phyloP scores from a whole-genome alignment of 2,797 vertebrate species.

The Microchirus variegatus region DNA sequence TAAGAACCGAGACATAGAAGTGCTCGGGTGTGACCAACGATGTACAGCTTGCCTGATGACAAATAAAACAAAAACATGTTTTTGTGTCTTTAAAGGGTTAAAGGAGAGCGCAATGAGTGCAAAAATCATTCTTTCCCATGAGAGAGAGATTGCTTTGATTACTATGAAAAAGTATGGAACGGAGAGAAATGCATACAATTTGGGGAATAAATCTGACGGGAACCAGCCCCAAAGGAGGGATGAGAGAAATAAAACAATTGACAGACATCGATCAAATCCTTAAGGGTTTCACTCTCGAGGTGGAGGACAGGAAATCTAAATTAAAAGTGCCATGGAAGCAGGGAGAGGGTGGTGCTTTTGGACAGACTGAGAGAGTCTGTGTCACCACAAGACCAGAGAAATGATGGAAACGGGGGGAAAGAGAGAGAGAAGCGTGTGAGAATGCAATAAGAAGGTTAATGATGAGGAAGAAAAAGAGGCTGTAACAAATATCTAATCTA shows the following conservation, averaged over 20 bases:
- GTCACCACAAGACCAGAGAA: slow-evolving; percentile 12
- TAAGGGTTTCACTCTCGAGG: slow-evolving; percentile 11
- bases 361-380: not conserved
- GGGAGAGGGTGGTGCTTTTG: slow-evolving; percentile 1
- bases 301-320: slow-evolving; percentile 9
- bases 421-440: not conserved
- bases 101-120: not conserved
- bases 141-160: slow-evolving; percentile 17
- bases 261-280: slow-evolving; percentile 31
- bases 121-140: slow-evolving; percentile 8
- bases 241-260: slow-evolving; percentile 30
- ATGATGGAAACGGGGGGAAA: not conserved
- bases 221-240: slow-evolving; percentile 13
- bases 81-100: slow-evolving; percentile 11
- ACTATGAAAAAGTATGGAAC: slow-evolving; percentile 29
- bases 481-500: not conserved
- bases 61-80: slow-evolving; percentile 35
- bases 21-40: slow-evolving; percentile 54
- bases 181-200: slow-evolving; percentile 26
- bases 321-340: slow-evolving; percentile 12
- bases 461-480: not conserved
- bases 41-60: slow-evolving; percentile 40
- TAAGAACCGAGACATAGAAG: slow-evolving; percentile 30
- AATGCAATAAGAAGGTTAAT: not conserved
- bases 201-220: slow-evolving; percentile 16